Base-by-base conservation (phyloP, 37 sponge, comb jelly and placozoan species). In the Tethya wilhelma region DNA sequence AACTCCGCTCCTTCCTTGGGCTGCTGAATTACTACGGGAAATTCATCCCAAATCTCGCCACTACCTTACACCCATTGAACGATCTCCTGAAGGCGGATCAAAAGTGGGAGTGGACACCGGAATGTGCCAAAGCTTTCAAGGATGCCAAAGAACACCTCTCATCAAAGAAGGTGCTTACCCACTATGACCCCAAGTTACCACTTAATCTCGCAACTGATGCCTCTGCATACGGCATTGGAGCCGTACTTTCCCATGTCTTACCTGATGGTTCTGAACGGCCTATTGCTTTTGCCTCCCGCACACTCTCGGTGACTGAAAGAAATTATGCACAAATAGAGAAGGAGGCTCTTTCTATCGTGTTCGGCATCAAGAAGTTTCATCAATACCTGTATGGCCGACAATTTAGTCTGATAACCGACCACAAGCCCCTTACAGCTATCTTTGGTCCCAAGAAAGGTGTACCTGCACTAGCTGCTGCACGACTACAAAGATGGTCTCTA, bases 401-500 rank as follows among this genome's bases (percentile, higher is more conserved):
- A 19, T 81, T 70, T 33, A 33, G 1, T 23, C 22, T 70, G 7
- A 31, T 59, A 4, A 64, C 68, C 2, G 84, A 74, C 42, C 84
- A 83, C 57, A 38, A 71, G 39, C 73, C 73, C 7, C 65, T 81
- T 12, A 26, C 28, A 59, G 44, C 41, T 8, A 56, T 81, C 36
- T 40, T 81, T 2, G 81, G 64, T 29, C 53, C 23, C 3, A 59
- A 60, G 64, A 83, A 39, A 57, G 14, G 12, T 25, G 46, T 56
- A 12, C 83, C 85, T 8, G 38, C 56, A 23, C 33, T 65, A 49
- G 75, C 84, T 19, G 46, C 85, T 33, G 85, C 77, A 2, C 31
- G 67, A 62, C 26, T 83, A 2, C 75, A 63, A 57, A 63, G 75
- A 25, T 83, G 84, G 84, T 5, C 84, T 7, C n/a, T 75, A 1